Evolutionary conservation across 1,140 invertebrate genomes (phyloP).

Genomic region (Sarcophaga peregrina): DNA sequence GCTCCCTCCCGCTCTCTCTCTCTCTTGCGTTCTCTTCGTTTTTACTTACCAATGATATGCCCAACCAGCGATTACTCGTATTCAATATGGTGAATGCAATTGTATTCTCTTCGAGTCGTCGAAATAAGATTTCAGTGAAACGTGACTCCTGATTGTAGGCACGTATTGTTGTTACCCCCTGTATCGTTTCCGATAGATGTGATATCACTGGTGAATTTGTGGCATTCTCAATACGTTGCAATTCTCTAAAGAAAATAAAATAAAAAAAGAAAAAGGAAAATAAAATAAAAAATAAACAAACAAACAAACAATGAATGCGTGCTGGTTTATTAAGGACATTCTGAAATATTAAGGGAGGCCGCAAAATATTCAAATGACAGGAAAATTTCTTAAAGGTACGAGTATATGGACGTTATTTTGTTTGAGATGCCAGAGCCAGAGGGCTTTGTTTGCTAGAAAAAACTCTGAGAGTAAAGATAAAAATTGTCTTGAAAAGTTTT

Average conservation of each 20-base stretch:
- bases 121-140: constrained; percentile 75
- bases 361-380: background rate
- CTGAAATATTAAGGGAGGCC: background rate
- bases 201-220: constrained; percentile 80
- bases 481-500: no score
- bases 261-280: constrained; percentile 1
- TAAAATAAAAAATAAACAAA: background rate
- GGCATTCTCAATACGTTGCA: constrained; percentile 76
- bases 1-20: no score
- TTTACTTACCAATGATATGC: constrained; percentile 78
- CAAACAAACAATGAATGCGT: background rate
- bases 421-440: no score
- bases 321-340: background rate
- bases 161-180: constrained; percentile 76
- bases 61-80: constrained; percentile 84
- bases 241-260: constrained; percentile 69
- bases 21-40: no score
- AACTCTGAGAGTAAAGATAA: no score
- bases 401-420: background rate
- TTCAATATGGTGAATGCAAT: constrained; percentile 82
- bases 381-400: background rate
- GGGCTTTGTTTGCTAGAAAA: no score
- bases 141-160: constrained; percentile 75
- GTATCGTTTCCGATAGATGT: constrained; percentile 77
- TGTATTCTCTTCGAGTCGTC: constrained; percentile 78